These are phyloP conservation scores for Lithodes maja DNA, from an alignment of 2,888 invertebrate genomes.

Conservation along the genomic window DNA sequence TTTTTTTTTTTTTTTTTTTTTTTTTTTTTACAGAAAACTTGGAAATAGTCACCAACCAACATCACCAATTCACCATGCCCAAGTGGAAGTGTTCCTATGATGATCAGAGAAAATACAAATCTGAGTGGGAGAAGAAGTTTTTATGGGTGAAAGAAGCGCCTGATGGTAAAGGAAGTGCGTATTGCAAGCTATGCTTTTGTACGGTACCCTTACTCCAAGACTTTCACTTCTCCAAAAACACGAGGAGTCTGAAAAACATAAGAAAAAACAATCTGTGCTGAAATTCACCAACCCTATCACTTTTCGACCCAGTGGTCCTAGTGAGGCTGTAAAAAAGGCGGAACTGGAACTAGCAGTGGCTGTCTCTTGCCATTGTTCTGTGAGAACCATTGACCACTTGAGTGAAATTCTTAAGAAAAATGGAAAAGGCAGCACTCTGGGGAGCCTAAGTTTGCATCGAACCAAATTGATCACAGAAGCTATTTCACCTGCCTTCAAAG, in stretches of 20 bases:
- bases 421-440: too few species aligned
- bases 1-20: too few species aligned
- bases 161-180: background rate
- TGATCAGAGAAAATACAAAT: conserved; percentile 5
- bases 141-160: conserved; percentile 19
- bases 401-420: conserved; percentile 1
- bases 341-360: conserved; percentile 8
- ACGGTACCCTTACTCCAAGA: background rate
- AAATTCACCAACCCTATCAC: background rate
- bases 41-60: background rate
- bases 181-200: conserved; percentile 7
- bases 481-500: background rate
- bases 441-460: too few species aligned
- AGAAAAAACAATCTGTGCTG: background rate
- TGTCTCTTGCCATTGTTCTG: background rate
- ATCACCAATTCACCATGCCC: background rate
- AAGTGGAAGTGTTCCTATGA: conserved; percentile 9
- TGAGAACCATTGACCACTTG: background rate
- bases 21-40: too few species aligned
- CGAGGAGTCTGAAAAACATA: background rate
- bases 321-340: conserved; percentile 4
- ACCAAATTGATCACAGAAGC: too few species aligned
- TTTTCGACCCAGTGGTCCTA: conserved; percentile 9
- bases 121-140: conserved; percentile 10
- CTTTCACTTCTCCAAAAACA: background rate